Conservation (phyloP, 2,113 vertebrate genomes). For the Nematolebias whitei region DNA sequence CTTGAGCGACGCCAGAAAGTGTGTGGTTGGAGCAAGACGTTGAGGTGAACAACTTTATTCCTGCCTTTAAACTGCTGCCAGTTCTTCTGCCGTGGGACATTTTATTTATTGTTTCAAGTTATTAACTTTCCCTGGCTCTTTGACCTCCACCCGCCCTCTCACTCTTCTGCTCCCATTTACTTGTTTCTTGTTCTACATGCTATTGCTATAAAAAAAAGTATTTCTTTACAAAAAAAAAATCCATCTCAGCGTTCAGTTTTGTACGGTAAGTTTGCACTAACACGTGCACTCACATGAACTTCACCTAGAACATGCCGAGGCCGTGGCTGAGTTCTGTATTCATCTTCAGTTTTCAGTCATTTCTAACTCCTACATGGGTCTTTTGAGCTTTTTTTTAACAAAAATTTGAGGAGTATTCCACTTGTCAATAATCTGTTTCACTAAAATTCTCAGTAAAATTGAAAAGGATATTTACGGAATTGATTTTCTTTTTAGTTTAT, state of each 20-base stretch:
- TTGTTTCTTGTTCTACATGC: conserved; percentile 74
- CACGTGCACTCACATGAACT: conserved; percentile 67
- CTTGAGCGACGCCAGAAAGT: conserved; percentile 60
- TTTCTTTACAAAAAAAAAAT: conserved; percentile 76
- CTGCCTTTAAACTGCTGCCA: conserved; percentile 50
- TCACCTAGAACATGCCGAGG: conserved; percentile 65
- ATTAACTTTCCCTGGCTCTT: conserved; percentile 75
- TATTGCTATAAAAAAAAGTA: conserved; percentile 67
- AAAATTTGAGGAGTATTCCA: background rate
- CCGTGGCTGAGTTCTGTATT: conserved; percentile 57
- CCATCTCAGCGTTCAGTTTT: conserved; percentile 69
- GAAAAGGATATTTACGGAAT: background rate
- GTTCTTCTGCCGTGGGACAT: conserved; percentile 70
- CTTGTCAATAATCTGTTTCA: background rate
- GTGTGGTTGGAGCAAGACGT: conserved; percentile 40
- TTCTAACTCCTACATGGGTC: conserved; percentile 1
- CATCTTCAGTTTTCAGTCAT: conserved; percentile 8
- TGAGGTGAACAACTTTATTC: conserved; percentile 14
- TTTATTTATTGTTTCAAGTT: conserved; percentile 78
- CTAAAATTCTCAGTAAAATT: background rate
- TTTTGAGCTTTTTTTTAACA: background rate
- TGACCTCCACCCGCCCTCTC: conserved; percentile 63
- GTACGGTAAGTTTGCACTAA: conserved; percentile 72
- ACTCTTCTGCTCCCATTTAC: conserved; percentile 51
- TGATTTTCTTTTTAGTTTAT: background rate